Percentiles rank a stretch among this genome's conserved stretches.
Conservation (phyloP, 2,888 invertebrate species). For the Hirtodrosophila duncani region DNA sequence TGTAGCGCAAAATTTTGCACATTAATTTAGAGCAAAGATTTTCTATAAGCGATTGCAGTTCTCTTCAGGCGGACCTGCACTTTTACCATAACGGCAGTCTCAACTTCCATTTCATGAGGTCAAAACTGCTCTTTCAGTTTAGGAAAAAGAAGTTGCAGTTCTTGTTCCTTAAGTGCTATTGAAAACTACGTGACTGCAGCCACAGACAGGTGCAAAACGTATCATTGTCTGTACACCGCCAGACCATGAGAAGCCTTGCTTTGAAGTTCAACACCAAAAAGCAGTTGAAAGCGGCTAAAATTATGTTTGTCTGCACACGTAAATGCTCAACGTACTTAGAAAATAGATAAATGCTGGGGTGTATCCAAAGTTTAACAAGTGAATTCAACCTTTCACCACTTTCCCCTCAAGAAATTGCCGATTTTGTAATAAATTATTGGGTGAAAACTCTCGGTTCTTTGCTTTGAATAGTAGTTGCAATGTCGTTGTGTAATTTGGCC, state of each 20-base stretch:
- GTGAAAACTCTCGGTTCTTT: no score
- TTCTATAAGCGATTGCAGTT: not conserved
- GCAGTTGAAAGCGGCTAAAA: conserved; percentile 54
- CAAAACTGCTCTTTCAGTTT: not conserved
- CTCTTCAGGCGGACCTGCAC: not conserved
- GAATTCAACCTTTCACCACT: no score
- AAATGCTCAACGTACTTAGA: conserved; percentile 6
- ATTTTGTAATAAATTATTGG: no score
- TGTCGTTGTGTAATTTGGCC: no score
- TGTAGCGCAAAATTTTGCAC: conserved; percentile 40
- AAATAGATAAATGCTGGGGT: conserved; percentile 5
- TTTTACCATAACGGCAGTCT: conserved; percentile 21
- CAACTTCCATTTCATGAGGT: conserved; percentile 14
- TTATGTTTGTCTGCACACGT: conserved; percentile 28
- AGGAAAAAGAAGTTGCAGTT: no score
- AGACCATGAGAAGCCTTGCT: no score
- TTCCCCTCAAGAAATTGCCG: no score
- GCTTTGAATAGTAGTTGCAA: no score
- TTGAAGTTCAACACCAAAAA: conserved; percentile 30
- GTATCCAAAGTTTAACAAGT: no score
- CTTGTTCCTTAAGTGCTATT: conserved; percentile 53
- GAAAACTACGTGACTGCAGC: conserved; percentile 51
- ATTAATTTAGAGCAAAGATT: conserved; percentile 9
- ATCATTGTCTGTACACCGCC: conserved; percentile 54
- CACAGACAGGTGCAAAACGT: conserved; percentile 52